A percentile compares a stretch with the other conserved stretches of the same genome.
Evolutionary conservation across 2,888 invertebrate species (phyloP).

Genomic region (Toxonevra muliebris): DNA sequence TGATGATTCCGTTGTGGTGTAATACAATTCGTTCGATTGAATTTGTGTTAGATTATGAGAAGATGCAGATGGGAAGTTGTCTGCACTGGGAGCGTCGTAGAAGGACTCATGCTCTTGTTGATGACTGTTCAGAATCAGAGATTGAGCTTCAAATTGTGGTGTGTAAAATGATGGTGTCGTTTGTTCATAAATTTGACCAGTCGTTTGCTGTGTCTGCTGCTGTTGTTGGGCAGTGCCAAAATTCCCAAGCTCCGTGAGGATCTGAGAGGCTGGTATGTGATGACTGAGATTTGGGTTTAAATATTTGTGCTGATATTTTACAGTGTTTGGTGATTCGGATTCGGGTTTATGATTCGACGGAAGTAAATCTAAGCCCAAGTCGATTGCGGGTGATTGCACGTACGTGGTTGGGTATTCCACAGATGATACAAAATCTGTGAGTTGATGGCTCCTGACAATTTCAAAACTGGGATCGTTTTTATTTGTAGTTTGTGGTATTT

Average conservation of each 20-base stretch:
- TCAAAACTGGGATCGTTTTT: slow-evolving; percentile 51
- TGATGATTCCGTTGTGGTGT: slow-evolving; percentile 43
- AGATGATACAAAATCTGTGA: slow-evolving; percentile 75
- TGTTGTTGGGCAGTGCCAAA: slow-evolving; percentile 31
- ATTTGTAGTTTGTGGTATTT: slow-evolving; percentile 28
- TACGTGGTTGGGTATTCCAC: slow-evolving; percentile 78
- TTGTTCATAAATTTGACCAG: slow-evolving; percentile 27
- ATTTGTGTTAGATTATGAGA: slow-evolving; percentile 43
- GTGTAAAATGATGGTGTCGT: slow-evolving; percentile 39
- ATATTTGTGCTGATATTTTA: slow-evolving; percentile 52
- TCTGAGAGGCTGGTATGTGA: slow-evolving; percentile 54
- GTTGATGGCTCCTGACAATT: slow-evolving; percentile 70
- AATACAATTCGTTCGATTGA: slow-evolving; percentile 43
- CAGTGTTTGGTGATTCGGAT: slow-evolving; percentile 40
- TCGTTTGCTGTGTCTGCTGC: slow-evolving; percentile 24
- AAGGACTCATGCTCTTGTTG: slow-evolving; percentile 29
- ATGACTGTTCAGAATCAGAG: slow-evolving; percentile 7
- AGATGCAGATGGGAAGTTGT: slow-evolving; percentile 53
- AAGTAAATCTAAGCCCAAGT: slow-evolving; percentile 60
- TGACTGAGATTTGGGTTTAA: slow-evolving; percentile 49
- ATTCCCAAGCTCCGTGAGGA: slow-evolving; percentile 54
- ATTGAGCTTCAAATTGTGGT: slow-evolving; percentile 38
- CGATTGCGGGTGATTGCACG: slow-evolving; percentile 67
- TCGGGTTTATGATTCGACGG: slow-evolving; percentile 37
- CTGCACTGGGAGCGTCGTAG: slow-evolving; percentile 39